Conservation (phyloP, 2,888 invertebrate species). For the Eurytoma adleriae region DNA sequence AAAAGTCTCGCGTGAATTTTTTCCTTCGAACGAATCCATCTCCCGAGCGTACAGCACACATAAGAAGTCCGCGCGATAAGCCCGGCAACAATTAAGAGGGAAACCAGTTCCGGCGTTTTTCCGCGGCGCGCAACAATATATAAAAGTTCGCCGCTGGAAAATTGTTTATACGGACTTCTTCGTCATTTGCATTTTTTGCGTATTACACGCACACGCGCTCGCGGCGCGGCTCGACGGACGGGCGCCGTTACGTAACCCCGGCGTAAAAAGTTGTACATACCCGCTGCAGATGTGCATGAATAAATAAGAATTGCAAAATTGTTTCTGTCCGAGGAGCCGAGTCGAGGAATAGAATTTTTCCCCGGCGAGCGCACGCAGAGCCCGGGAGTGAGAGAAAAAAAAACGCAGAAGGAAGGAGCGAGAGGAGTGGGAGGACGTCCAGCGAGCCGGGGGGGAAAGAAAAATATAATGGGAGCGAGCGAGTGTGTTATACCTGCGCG, state of each 20-base stretch:
- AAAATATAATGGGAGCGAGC: conserved; percentile 40
- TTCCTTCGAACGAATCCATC: not conserved
- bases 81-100: too few species aligned
- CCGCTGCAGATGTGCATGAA: conserved; percentile 46
- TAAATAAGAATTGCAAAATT: conserved; percentile 58
- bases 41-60: conserved; percentile 7
- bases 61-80: too few species aligned
- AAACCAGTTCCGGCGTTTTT: not conserved
- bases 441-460: conserved; percentile 23
- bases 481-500: conserved; percentile 4
- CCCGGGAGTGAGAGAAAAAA: conserved; percentile 10
- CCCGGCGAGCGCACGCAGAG: not conserved
- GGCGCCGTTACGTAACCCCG: conserved; percentile 43
- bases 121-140: not conserved
- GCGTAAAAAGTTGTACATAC: conserved; percentile 43
- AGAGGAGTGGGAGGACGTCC: not conserved
- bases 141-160: conserved; percentile 18
- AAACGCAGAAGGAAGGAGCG: not conserved
- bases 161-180: conserved; percentile 34
- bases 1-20: too few species aligned
- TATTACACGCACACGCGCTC: conserved; percentile 7
- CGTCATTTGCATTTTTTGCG: conserved; percentile 41
- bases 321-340: conserved; percentile 34
- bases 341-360: conserved; percentile 45
- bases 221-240: not conserved